Evolutionary conservation across 2,113 vertebrate species (phyloP), one percentile per base, ranked within the genome.

Genomic region (Melozone crissalis): DNA sequence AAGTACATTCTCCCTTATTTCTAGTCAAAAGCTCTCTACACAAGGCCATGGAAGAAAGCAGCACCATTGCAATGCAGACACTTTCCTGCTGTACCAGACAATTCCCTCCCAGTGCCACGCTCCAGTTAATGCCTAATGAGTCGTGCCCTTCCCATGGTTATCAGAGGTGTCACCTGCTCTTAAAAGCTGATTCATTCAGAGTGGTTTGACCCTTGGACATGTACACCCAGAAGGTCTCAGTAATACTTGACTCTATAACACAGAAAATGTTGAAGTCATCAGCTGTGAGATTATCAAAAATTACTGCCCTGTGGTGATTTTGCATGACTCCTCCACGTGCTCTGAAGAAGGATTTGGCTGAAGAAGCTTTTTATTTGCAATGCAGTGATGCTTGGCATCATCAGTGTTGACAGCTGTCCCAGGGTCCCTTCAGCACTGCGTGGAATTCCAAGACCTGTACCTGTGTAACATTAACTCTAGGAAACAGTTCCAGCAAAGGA

Each of bases 271-370:
- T 46, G 49, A 28, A 58, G 39, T 31, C 39, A 46, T 68, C 4
- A 1, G 2, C n/a, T 62, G 31, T 41, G 46, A 84, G 17, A 26
- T 44, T 71, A 84, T 77, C 13, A 61, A 30, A 71, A 78, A 67
- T 82, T 72, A 81, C 35, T 68, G 76, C 47, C 74, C 41, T 2
- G 0, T 41, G 52, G 15, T 75, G 76, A 87, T 82, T 68, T 67
- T 65, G 9, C n/a, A 16, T 5, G 9, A 44, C n/a, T 88, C 26
- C 2, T 61, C n/a, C 37, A 5, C 0, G 1, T 44, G n/a, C 44
- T 46, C n/a, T 71, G 35, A 55, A 71, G 51, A 84, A 91, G 10
- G 11, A 26, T 84, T 87, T 79, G 62, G 11, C 63, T 90, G 58
- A 66, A 67, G 76, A 82, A 33, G 6, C 2, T 69, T 73, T 66